These are phyloP conservation scores for Tachyglossus aculeatus DNA, from an alignment of 2,797 vertebrate species.

Conservation along the genomic window DNA sequence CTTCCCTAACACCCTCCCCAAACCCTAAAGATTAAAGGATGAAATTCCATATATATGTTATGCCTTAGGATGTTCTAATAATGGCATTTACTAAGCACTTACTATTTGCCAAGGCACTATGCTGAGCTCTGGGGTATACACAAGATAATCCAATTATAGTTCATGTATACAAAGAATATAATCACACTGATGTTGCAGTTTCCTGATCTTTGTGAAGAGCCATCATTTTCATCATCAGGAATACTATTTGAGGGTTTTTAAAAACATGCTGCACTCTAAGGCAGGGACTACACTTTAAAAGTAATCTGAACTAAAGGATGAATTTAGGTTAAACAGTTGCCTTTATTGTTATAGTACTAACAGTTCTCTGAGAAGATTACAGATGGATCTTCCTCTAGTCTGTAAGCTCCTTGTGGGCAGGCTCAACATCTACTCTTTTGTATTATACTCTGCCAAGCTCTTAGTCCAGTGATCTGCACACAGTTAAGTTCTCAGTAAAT, in stretches of 20 bases:
- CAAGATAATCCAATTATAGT: too few relatives aligned
- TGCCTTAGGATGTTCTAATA: constrained; percentile 32
- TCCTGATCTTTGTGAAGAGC: constrained; percentile 45
- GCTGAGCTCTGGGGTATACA: too few relatives aligned
- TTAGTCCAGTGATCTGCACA: too few relatives aligned
- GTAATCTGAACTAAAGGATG: background rate
- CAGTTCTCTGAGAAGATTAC: too few relatives aligned
- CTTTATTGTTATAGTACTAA: constrained; percentile 3
- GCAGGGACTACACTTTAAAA: background rate
- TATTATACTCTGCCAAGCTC: too few relatives aligned
- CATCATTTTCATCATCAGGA: constrained; percentile 64
- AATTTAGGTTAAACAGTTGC: background rate
- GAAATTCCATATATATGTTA: constrained; percentile 21
- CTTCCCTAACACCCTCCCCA: constrained; percentile 3
- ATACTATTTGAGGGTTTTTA: constrained; percentile 50
- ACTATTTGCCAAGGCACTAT: too few relatives aligned
- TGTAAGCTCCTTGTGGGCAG: too few relatives aligned
- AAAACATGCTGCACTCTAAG: constrained; percentile 15
- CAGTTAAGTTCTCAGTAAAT: too few relatives aligned
- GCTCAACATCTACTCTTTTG: too few relatives aligned
- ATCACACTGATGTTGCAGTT: constrained; percentile 29
- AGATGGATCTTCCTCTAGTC: too few relatives aligned
- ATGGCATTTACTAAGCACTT: too few relatives aligned
- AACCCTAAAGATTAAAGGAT: constrained; percentile 41
- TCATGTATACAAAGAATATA: constrained; percentile 29